phyloP scores from a whole-genome alignment of 1,140 invertebrate species.

The Homarus americanus region DNA sequence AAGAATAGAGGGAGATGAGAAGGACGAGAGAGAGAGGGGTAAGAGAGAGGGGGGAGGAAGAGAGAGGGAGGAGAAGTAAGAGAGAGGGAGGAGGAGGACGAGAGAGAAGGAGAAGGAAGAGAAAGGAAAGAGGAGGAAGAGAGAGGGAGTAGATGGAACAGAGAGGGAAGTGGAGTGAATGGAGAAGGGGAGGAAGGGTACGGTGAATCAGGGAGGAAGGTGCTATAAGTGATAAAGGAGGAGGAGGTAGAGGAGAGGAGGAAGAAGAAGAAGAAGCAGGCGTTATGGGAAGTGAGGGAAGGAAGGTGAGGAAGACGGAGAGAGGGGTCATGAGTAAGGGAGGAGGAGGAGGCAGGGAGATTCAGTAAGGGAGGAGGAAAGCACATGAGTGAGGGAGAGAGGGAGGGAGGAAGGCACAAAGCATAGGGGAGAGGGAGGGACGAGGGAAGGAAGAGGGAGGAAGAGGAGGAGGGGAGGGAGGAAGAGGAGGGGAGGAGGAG shows the following conservation, averaged over 20 bases:
- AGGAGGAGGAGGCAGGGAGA: neutral
- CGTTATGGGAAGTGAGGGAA: neutral
- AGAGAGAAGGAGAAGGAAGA: neutral
- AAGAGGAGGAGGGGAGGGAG: neutral
- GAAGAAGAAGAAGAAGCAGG: neutral
- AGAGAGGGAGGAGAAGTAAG: neutral
- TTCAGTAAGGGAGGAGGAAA: neutral
- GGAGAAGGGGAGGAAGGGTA: neutral
- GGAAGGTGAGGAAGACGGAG: neutral
- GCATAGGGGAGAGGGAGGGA: neutral
- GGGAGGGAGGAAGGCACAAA: neutral
- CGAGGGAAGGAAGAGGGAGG: neutral
- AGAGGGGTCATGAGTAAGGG: neutral
- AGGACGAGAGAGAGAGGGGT: too few species aligned
- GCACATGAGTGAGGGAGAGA: too few species aligned
- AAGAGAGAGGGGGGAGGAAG: too few species aligned
- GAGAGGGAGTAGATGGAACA: neutral
- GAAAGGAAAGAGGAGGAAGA: neutral
- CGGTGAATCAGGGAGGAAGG: too few species aligned
- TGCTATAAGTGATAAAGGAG: neutral
- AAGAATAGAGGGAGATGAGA: neutral
- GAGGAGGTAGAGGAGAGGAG: neutral
- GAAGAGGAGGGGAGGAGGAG: neutral
- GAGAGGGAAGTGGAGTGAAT: neutral
- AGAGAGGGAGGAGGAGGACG: neutral